phyloP scores from a whole-genome alignment of 2,888 invertebrate genomes.

The Pseudolycoriella hygida region DNA sequence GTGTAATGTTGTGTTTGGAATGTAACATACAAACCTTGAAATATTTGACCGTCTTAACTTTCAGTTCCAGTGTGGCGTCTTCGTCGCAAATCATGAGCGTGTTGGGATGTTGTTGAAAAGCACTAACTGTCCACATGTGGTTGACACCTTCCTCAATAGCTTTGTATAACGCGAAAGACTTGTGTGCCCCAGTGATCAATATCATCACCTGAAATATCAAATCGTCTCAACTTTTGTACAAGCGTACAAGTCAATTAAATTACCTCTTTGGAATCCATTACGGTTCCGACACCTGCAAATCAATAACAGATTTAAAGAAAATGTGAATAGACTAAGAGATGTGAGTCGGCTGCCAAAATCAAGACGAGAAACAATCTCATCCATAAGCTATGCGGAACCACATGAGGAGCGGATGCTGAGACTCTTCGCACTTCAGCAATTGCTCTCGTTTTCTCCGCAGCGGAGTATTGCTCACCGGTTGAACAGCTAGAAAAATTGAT shows the following conservation, averaged over 20 bases:
- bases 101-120: conserved; percentile 89
- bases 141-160: conserved; percentile 97
- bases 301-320: too few species aligned
- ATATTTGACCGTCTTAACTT: conserved; percentile 97
- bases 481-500: too few species aligned
- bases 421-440: too few species aligned
- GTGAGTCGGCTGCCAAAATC: too few species aligned
- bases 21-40: conserved; percentile 67
- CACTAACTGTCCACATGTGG: conserved; percentile 99
- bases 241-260: neutral
- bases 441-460: too few species aligned
- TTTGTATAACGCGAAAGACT: conserved; percentile 90
- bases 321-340: too few species aligned
- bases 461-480: too few species aligned
- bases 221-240: too few species aligned
- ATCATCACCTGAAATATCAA: conserved; percentile 72
- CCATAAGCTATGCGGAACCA: too few species aligned
- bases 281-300: conserved; percentile 67
- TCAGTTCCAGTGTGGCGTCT: conserved; percentile 88
- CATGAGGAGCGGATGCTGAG: too few species aligned
- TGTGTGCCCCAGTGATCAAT: conserved; percentile 89
- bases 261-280: conserved; percentile 96
- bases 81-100: conserved; percentile 94
- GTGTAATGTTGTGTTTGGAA: too few species aligned
- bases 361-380: too few species aligned